Evolutionary conservation across 2,888 invertebrate genomes (phyloP), one percentile per base, ranked within the genome.

Genomic region (Bugulina stolonifera): DNA sequence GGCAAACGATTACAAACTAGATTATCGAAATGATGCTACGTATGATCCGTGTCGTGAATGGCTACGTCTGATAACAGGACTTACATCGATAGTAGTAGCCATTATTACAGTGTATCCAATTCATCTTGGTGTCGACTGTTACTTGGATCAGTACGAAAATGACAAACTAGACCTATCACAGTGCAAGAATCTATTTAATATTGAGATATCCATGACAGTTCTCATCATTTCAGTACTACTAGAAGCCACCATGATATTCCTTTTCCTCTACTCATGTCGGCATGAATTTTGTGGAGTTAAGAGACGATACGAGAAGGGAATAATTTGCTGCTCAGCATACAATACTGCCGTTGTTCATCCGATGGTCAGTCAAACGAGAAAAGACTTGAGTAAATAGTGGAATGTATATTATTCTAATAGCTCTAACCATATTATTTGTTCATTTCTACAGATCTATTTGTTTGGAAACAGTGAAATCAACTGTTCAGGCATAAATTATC

Each of bases 251-350:
- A 32, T 64, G 64, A 64, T 64, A 32, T 27, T 32, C 22, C 29
- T 64, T 1, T 64, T 64, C 32, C 27, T 27, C 5, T 29, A 14
- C 18, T 5, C 64, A 3, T 64, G 64, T 32, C 64, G 64, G 27
- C 64, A 64, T 32, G 64, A 64, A 32, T 64, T 64, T n/a, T 64
- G 64, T 64, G 64, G 64, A 14, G 64, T 64, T 32, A 64, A 64
- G 27, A 64, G 64, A n/a, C 2, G n/a, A 64, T 25, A 25, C 27
- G n/a, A 64, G 29, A 34, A 2, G 27, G n/a, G 32, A 2, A 14
- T 27, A n/a, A 10, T 10, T 5, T 10, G 14, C 22, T 57, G 14
- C 25, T 23, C n/a, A 23, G 25, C n/a, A 18, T 23, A 25, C 3
- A 57, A 3, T 18, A 23, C 57, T 23, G 57, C 57, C 23, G 10